phyloP scores from a whole-genome alignment of 2,888 invertebrate genomes.

The Drosophila fungiperda region DNA sequence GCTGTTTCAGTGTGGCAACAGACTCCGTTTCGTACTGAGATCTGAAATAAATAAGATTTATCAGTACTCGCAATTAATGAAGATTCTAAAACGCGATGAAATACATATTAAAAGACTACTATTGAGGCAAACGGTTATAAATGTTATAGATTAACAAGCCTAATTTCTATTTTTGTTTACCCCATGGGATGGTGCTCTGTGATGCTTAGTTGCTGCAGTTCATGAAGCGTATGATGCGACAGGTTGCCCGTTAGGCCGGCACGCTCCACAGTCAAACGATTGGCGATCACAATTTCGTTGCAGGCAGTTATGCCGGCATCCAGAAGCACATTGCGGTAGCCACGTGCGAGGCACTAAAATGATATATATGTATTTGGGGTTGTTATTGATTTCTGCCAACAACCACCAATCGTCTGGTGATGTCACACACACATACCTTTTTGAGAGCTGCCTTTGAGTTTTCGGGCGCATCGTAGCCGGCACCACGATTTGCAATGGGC shows the following conservation, averaged over 20 bases:
- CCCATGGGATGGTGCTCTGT: constrained; percentile 84
- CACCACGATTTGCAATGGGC: constrained; percentile 85
- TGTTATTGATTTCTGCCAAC: constrained; percentile 67
- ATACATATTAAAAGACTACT: not conserved
- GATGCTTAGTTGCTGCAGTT: constrained; percentile 83
- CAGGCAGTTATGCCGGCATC: constrained; percentile 84
- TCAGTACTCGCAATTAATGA: not conserved
- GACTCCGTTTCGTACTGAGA: constrained; percentile 84
- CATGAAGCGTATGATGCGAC: constrained; percentile 74
- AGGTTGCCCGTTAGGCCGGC: constrained; percentile 79
- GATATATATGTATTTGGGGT: constrained; percentile 19
- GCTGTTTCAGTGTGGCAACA: constrained; percentile 80
- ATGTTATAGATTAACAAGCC: not conserved
- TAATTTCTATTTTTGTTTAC: constrained; percentile 52
- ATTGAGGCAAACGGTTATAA: not conserved
- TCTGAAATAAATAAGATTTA: constrained; percentile 53
- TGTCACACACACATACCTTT: constrained; percentile 75
- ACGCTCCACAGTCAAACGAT: constrained; percentile 81
- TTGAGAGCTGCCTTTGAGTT: constrained; percentile 84
- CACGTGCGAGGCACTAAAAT: constrained; percentile 81
- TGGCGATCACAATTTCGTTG: constrained; percentile 83
- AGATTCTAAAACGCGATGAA: not conserved
- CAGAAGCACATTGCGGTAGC: constrained; percentile 84
- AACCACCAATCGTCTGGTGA: constrained; percentile 45
- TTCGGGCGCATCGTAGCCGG: constrained; percentile 85